Evolutionary conservation across 2,797 vertebrate genomes (phyloP).

Genomic region (Acrossocheilus fasciatus): DNA sequence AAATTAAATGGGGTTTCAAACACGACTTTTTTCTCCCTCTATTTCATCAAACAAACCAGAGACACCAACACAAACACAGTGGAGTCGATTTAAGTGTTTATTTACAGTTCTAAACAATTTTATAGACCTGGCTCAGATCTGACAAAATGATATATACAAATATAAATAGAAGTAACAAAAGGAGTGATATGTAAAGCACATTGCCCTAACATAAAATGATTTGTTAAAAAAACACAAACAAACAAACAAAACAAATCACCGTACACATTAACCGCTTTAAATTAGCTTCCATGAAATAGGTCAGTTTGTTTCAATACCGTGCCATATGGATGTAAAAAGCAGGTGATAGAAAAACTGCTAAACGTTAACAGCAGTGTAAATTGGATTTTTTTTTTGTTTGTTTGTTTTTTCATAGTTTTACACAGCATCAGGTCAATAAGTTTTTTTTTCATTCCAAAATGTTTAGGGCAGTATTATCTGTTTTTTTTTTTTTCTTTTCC

Average conservation of each 20-base stretch:
- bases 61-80: constrained; percentile 51
- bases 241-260: constrained; percentile 44
- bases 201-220: constrained; percentile 40
- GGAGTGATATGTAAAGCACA: constrained; percentile 68
- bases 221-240: constrained; percentile 18
- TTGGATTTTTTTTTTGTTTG: neutral
- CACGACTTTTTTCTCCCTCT: neutral
- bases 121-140: constrained; percentile 69
- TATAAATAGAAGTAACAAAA: constrained; percentile 77
- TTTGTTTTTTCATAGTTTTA: neutral
- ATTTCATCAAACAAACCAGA: constrained; percentile 41
- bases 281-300: constrained; percentile 45
- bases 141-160: constrained; percentile 78
- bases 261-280: constrained; percentile 27
- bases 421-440: constrained; percentile 56
- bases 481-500: neutral
- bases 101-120: constrained; percentile 77
- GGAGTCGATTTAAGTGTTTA: constrained; percentile 73
- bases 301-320: constrained; percentile 28
- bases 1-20: constrained; percentile 38
- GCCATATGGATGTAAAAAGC: constrained; percentile 24
- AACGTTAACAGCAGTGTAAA: constrained; percentile 46
- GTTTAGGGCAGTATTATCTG: constrained; percentile 28
- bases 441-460: too few species aligned
- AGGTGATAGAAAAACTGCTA: constrained; percentile 34